Evolutionary conservation across 2,113 vertebrate species (phyloP).

Genomic region (Gasterosteus aculeatus): DNA sequence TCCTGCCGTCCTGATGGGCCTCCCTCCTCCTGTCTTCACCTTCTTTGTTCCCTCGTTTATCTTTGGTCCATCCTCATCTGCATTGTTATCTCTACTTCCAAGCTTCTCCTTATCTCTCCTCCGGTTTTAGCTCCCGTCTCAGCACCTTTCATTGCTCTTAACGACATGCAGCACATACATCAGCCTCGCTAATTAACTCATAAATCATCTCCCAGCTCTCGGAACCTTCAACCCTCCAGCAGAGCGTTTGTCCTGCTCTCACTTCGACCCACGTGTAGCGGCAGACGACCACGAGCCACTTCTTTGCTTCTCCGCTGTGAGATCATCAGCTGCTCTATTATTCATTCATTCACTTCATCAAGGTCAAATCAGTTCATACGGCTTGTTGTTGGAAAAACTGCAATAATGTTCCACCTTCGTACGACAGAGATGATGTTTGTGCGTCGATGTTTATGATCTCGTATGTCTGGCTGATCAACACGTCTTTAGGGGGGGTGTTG

Average conservation of each 20-base stretch:
- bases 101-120: neutral
- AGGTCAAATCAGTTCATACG: too few relatives aligned
- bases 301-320: neutral
- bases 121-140: neutral
- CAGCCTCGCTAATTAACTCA: slow-evolving; percentile 54
- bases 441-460: too few relatives aligned
- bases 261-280: neutral
- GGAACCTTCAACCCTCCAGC: slow-evolving; percentile 21
- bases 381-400: too few relatives aligned
- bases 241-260: neutral
- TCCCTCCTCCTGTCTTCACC: neutral
- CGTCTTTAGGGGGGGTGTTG: too few relatives aligned
- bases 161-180: slow-evolving; percentile 38
- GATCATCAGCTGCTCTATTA: neutral
- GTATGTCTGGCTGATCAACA: too few relatives aligned
- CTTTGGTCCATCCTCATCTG: neutral
- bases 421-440: too few relatives aligned
- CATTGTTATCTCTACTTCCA: neutral
- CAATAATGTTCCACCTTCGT: too few relatives aligned
- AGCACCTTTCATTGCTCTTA: slow-evolving; percentile 17
- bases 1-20: neutral
- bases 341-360: too few relatives aligned
- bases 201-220: slow-evolving; percentile 47
- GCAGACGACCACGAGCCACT: neutral
- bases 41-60: neutral